Evolutionary conservation across 2,113 vertebrate genomes (phyloP).

Genomic region (Monopterus albus): DNA sequence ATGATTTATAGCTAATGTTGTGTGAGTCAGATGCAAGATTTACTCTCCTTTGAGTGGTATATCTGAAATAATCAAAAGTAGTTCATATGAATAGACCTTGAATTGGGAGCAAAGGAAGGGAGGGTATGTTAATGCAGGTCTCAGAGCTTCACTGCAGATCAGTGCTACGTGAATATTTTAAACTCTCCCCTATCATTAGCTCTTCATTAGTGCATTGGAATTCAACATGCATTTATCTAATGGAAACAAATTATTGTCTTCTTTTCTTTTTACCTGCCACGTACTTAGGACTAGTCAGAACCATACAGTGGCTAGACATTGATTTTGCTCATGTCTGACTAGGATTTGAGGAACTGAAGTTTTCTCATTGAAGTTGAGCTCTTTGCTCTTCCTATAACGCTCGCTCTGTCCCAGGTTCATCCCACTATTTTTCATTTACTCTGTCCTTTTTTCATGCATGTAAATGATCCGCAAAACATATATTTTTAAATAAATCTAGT

Average conservation of each 20-base stretch:
- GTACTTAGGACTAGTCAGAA: conserved; percentile 45
- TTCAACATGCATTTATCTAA: conserved; percentile 41
- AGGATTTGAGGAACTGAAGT: conserved; percentile 29
- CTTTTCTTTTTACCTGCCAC: conserved; percentile 13
- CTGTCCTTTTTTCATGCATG: conserved; percentile 35
- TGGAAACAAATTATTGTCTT: conserved; percentile 50
- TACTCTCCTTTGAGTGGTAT: conserved; percentile 26
- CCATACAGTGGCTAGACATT: conserved; percentile 15
- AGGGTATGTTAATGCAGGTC: conserved; percentile 61
- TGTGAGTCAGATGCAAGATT: conserved; percentile 34
- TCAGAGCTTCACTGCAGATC: conserved; percentile 45
- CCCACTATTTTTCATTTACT: conserved; percentile 26
- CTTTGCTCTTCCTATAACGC: not conserved
- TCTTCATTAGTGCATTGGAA: conserved; percentile 60
- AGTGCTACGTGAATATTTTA: conserved; percentile 70
- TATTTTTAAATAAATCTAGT: conserved; percentile 34
- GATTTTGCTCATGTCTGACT: conserved; percentile 39
- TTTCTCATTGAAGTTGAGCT: conserved; percentile 22
- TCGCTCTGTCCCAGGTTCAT: conserved; percentile 14
- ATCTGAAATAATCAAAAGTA: conserved; percentile 43
- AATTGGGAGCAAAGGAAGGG: conserved; percentile 41
- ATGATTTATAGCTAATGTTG: conserved; percentile 31
- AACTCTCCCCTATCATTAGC: conserved; percentile 55
- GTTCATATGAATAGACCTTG: conserved; percentile 45
- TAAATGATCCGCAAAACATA: conserved; percentile 45